These are phyloP conservation scores for Synergus gifuensis DNA, from an alignment of 2,888 invertebrate species.

Conservation along the genomic window DNA sequence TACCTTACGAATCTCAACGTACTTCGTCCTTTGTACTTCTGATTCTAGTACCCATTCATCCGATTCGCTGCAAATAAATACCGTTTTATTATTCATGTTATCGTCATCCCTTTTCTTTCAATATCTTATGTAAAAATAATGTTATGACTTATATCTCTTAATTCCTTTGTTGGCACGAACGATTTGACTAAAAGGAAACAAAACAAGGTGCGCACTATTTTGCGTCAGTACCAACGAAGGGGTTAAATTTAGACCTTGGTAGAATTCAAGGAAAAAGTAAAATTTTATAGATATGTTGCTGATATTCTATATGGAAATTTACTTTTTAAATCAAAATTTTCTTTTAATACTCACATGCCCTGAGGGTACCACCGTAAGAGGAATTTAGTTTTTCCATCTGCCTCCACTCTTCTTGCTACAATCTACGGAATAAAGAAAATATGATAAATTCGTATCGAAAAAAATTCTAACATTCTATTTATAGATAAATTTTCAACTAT, in stretches of 20 bases:
- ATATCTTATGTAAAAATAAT: neutral
- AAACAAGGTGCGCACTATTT: no score
- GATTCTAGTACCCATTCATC: slow-evolving; percentile 91
- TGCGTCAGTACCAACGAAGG: no score
- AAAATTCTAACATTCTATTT: neutral
- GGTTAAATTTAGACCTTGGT: no score
- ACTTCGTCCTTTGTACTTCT: slow-evolving; percentile 76
- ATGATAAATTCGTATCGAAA: slow-evolving; percentile 10
- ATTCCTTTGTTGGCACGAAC: no score
- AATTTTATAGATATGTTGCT: no score
- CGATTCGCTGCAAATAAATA: slow-evolving; percentile 82
- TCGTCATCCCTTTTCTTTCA: neutral
- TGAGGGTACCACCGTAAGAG: slow-evolving; percentile 91
- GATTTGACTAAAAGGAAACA: no score
- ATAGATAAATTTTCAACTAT: neutral
- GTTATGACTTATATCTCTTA: no score
- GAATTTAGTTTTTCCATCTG: slow-evolving; percentile 84
- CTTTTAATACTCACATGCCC: slow-evolving; percentile 87
- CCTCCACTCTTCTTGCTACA: slow-evolving; percentile 83
- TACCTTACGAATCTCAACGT: slow-evolving; percentile 70
- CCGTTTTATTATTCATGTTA: neutral
- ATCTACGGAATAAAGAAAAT: slow-evolving; percentile 74
- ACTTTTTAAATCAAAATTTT: neutral
- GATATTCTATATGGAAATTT: no score
- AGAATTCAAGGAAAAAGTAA: no score